Evolutionary conservation across 2,113 vertebrate genomes (phyloP).

Genomic region (Cololabis saira): DNA sequence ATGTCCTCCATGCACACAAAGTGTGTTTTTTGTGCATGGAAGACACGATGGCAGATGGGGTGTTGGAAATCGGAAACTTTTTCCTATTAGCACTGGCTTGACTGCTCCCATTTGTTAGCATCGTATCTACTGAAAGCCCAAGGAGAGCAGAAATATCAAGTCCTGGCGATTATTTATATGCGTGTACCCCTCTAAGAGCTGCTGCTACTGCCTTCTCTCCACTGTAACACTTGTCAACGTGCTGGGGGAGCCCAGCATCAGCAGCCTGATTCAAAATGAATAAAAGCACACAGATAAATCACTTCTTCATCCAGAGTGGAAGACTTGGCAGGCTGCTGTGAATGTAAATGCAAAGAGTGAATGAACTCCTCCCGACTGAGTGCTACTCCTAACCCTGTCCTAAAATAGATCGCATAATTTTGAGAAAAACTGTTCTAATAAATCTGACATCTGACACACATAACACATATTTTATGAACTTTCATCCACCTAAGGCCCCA

Average conservation of each 20-base stretch:
- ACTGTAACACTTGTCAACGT: slow-evolving; percentile 43
- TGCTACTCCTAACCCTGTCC: slow-evolving; percentile 38
- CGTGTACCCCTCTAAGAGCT: slow-evolving; percentile 35
- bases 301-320: slow-evolving; percentile 46
- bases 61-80: slow-evolving; percentile 41
- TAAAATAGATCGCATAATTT: slow-evolving; percentile 34
- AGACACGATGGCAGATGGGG: background rate
- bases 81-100: slow-evolving; percentile 64
- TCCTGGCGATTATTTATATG: slow-evolving; percentile 70
- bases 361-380: slow-evolving; percentile 43
- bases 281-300: slow-evolving; percentile 57
- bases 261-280: slow-evolving; percentile 44
- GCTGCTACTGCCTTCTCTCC: slow-evolving; percentile 32
- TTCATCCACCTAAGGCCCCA: too few species aligned
- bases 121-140: slow-evolving; percentile 69
- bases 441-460: slow-evolving; percentile 12
- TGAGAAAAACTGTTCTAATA: slow-evolving; percentile 20
- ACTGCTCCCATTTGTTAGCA: slow-evolving; percentile 76
- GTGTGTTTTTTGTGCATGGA: slow-evolving; percentile 3
- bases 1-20: slow-evolving; percentile 35
- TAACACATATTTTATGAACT: too few species aligned
- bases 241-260: slow-evolving; percentile 51
- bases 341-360: slow-evolving; percentile 47
- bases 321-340: slow-evolving; percentile 41
- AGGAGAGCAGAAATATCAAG: slow-evolving; percentile 62